Evolutionary conservation across 2,888 invertebrate genomes (phyloP).

Genomic region (Cataglyphis altisquamis): DNA sequence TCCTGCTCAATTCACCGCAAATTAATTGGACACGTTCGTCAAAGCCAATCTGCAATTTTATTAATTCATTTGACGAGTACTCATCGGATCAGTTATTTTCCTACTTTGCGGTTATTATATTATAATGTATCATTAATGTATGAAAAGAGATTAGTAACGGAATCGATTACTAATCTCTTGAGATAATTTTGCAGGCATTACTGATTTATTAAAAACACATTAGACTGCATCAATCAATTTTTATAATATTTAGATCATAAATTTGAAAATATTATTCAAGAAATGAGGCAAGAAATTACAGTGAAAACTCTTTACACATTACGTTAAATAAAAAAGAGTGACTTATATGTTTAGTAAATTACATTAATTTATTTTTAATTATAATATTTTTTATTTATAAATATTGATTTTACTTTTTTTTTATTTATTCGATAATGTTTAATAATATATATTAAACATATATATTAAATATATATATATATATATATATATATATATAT

Average conservation of each 20-base stretch:
- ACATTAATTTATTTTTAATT: not conserved
- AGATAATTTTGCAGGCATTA: not conserved
- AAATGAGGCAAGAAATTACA: not conserved
- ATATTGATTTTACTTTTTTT: not conserved
- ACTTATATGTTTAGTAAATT: conserved; percentile 4
- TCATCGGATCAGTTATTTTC: conserved; percentile 31
- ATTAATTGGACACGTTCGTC: conserved; percentile 44
- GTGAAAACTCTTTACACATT: not conserved
- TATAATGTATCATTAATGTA: not conserved
- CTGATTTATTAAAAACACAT: not conserved
- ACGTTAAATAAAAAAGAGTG: not conserved
- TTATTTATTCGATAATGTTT: not conserved
- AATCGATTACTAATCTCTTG: not conserved
- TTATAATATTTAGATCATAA: not conserved
- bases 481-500: no score
- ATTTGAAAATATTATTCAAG: not conserved
- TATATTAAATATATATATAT: no score
- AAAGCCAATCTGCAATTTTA: conserved; percentile 1
- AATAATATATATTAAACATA: no score
- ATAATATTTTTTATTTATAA: not conserved
- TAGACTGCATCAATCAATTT: not conserved
- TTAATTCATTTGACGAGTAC: conserved; percentile 4
- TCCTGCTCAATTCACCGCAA: conserved; percentile 33
- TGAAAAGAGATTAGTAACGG: not conserved
- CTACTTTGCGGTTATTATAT: not conserved